Evolutionary conservation across 1,140 invertebrate species (phyloP).

Genomic region (Apis mellifera): Amel_HAv3.1 CM009945.2:4393501-4394000

Average conservation of each 20-base stretch:
- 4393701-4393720: constrained; percentile 79
- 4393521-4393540: constrained; percentile 51
- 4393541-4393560: constrained; percentile 38
- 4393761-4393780: constrained; percentile 80
- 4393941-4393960: background rate
- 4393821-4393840: constrained; percentile 65
- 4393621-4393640: constrained; percentile 55
- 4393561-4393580: too few relatives aligned
- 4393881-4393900: too few relatives aligned
- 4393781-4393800: constrained; percentile 80
- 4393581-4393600: constrained; percentile 81
- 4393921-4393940: background rate
- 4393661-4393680: constrained; percentile 71
- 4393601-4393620: constrained; percentile 75
- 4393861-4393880: too few relatives aligned
- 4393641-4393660: constrained; percentile 57
- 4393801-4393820: constrained; percentile 74
- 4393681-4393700: constrained; percentile 66
- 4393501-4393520: constrained; percentile 47
- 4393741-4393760: constrained; percentile 83
- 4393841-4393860: constrained; percentile 42
- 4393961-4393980: background rate
- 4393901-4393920: too few relatives aligned
- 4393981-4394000: background rate
- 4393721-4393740: constrained; percentile 79